Conservation (phyloP, 2,888 invertebrate species). For the Junonia oenone region DNA sequence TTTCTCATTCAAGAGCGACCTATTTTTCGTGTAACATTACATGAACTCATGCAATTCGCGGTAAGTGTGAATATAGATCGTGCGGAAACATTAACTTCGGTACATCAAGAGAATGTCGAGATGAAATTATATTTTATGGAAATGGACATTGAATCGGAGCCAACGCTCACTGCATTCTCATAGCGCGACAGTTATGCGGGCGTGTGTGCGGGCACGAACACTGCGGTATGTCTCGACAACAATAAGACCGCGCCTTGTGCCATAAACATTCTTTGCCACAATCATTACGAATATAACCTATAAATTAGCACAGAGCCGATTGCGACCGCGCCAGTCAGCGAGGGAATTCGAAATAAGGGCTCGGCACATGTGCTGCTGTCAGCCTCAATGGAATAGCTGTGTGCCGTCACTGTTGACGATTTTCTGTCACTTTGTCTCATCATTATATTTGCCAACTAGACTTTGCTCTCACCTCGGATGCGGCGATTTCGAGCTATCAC, state of each 20-base stretch:
- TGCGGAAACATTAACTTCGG: slow-evolving; percentile 49
- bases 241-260: slow-evolving; percentile 73
- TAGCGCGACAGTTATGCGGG: slow-evolving; percentile 63
- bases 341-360: slow-evolving; percentile 60
- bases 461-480: slow-evolving; percentile 36
- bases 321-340: slow-evolving; percentile 39
- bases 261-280: slow-evolving; percentile 74
- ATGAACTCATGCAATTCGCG: slow-evolving; percentile 45
- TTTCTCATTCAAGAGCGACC: slow-evolving; percentile 39
- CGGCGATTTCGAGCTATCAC: slow-evolving; percentile 8
- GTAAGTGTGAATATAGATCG: slow-evolving; percentile 40
- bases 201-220: slow-evolving; percentile 54
- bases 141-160: slow-evolving; percentile 69
- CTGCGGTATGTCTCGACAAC: slow-evolving; percentile 60
- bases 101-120: slow-evolving; percentile 52
- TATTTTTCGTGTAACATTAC: slow-evolving; percentile 41
- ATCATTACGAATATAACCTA: slow-evolving; percentile 74
- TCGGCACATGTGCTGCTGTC: slow-evolving; percentile 30
- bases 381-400: slow-evolving; percentile 43
- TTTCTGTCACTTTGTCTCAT: slow-evolving; percentile 31
- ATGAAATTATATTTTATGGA: slow-evolving; percentile 71
- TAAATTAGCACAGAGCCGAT: slow-evolving; percentile 68
- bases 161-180: slow-evolving; percentile 61
- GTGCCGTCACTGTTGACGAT: slow-evolving; percentile 30
- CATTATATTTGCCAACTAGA: slow-evolving; percentile 43